phyloP scores from a whole-genome alignment of 2,888 invertebrate genomes.

The Timandra comae region DNA sequence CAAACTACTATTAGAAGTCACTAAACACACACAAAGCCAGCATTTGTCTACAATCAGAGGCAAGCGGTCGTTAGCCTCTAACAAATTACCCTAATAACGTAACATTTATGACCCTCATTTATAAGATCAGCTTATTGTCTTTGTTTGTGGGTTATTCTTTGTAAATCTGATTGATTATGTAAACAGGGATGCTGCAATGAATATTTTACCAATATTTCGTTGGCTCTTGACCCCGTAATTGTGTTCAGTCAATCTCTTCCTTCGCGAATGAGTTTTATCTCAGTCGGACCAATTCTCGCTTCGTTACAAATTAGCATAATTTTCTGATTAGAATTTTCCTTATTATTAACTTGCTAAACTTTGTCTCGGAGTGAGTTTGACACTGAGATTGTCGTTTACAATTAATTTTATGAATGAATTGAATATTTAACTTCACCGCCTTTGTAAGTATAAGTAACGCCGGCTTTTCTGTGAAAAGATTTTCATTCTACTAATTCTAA shows the following conservation, averaged over 20 bases:
- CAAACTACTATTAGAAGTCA: too few species aligned
- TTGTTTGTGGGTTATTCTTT: constrained; percentile 2
- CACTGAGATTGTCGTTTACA: constrained; percentile 21
- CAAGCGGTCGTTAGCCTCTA: not conserved
- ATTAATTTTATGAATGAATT: constrained; percentile 17
- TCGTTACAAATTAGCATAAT: constrained; percentile 44
- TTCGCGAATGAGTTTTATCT: constrained; percentile 31
- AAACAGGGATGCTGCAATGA: constrained; percentile 8
- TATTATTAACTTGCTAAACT: constrained; percentile 28
- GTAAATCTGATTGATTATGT: constrained; percentile 10
- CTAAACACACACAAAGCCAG: too few species aligned
- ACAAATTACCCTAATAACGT: constrained; percentile 15
- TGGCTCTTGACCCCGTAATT: constrained; percentile 24
- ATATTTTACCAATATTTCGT: constrained; percentile 15
- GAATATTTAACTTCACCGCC: constrained; percentile 16
- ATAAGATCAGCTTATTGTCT: constrained; percentile 9
- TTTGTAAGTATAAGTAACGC: constrained; percentile 13
- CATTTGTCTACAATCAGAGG: too few species aligned
- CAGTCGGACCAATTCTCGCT: constrained; percentile 17
- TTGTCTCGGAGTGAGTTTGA: constrained; percentile 17
- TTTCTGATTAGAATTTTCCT: constrained; percentile 43
- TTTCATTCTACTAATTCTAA: too few species aligned
- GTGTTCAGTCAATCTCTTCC: constrained; percentile 34
- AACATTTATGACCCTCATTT: constrained; percentile 13
- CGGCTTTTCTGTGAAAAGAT: too few species aligned